Evolutionary conservation across 2,888 invertebrate species (phyloP).

Genomic region (Campoplex capitator): DNA sequence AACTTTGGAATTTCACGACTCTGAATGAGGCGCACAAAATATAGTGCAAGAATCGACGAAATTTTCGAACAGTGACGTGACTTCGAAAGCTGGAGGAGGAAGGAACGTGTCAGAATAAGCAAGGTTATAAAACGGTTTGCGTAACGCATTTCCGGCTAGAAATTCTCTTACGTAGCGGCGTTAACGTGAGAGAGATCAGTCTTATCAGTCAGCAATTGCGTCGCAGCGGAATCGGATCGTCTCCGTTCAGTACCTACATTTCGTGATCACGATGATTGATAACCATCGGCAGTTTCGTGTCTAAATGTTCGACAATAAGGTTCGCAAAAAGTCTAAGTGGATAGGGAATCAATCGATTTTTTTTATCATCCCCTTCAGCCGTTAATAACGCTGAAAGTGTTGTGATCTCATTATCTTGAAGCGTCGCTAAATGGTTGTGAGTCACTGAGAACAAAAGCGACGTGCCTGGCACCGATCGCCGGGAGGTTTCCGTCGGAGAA

Average conservation of each 20-base stretch:
- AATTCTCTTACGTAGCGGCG: not conserved
- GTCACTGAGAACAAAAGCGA: conserved; percentile 4
- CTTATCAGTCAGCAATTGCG: conserved; percentile 69
- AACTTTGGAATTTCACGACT: not conserved
- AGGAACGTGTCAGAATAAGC: conserved; percentile 9
- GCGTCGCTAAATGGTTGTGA: not conserved
- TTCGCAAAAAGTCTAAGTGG: not conserved
- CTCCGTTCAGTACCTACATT: conserved; percentile 7
- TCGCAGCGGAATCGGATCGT: conserved; percentile 24
- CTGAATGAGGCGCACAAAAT: not conserved
- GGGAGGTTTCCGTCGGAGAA: conserved; percentile 13
- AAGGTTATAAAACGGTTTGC: conserved; percentile 42
- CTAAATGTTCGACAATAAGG: not conserved
- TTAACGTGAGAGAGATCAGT: conserved; percentile 56
- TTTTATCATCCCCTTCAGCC: not conserved
- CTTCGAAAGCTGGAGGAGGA: conserved; percentile 23
- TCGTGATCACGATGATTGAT: not conserved
- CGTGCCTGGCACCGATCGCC: not conserved
- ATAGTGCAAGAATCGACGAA: not conserved
- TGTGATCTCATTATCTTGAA: not conserved
- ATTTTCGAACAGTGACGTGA: conserved; percentile 15
- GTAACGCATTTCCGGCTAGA: conserved; percentile 19
- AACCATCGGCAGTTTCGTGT: not conserved
- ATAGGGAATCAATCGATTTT: not conserved
- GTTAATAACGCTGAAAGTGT: not conserved